Evolutionary conservation across 2,797 vertebrate genomes (phyloP).

Genomic region (Dryobates pubescens): DNA sequence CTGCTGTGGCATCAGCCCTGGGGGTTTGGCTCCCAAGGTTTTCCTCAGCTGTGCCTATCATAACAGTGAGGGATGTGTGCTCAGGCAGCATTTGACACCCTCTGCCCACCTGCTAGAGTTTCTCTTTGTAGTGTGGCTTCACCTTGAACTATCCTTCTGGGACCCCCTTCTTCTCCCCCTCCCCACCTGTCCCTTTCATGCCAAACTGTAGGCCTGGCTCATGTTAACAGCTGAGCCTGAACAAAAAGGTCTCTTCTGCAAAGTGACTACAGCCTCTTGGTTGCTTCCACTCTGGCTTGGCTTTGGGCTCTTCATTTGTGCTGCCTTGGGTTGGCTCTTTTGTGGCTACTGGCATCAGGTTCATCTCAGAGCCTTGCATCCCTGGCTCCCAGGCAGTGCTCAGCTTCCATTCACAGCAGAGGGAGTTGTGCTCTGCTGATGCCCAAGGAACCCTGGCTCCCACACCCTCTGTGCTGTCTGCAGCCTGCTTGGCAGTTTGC

Average conservation of each 20-base stretch:
- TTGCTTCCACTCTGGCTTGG: background rate
- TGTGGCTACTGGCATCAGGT: background rate
- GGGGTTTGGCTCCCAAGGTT: background rate
- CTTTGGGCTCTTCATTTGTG: conserved; percentile 4
- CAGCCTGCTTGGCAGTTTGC: background rate
- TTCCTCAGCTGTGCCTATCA: background rate
- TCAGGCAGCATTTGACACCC: background rate
- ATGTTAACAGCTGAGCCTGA: background rate
- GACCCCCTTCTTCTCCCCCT: background rate
- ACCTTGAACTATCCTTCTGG: background rate
- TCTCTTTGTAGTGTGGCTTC: background rate
- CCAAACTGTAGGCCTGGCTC: background rate
- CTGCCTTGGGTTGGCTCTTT: background rate
- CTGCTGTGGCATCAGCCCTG: background rate
- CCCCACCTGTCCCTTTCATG: background rate
- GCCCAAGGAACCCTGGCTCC: background rate
- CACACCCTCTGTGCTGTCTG: background rate
- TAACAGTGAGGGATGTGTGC: background rate
- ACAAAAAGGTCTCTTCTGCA: background rate
- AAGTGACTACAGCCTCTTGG: background rate
- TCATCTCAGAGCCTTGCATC: background rate
- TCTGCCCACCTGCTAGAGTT: background rate
- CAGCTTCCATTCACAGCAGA: background rate
- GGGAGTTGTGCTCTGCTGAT: background rate
- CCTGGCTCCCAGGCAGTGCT: background rate